Evolutionary conservation across 2,797 vertebrate genomes (phyloP).

Genomic region (Enteromius trimaculatus): DNA sequence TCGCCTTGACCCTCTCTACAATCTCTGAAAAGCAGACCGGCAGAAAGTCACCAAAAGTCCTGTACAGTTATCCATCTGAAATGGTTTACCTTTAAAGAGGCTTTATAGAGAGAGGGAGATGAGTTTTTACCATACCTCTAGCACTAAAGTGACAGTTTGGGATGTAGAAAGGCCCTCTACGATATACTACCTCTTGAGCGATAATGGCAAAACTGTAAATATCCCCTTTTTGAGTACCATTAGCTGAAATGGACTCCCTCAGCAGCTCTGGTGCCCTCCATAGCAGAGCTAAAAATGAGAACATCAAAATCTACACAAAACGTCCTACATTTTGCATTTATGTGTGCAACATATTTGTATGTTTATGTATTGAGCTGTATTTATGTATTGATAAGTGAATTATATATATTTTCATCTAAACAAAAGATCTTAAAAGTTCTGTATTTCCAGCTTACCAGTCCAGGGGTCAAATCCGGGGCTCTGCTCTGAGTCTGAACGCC

Average conservation of each 20-base stretch:
- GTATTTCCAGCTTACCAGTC: slow-evolving; percentile 50
- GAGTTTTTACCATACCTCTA: slow-evolving; percentile 49
- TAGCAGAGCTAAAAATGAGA: slow-evolving; percentile 52
- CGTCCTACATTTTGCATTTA: background rate
- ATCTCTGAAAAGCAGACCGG: slow-evolving; percentile 53
- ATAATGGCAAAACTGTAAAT: slow-evolving; percentile 68
- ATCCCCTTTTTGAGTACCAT: slow-evolving; percentile 65
- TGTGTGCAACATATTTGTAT: background rate
- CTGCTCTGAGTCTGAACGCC: slow-evolving; percentile 30
- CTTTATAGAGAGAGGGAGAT: background rate
- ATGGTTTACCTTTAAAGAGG: background rate
- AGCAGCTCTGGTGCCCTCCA: slow-evolving; percentile 66
- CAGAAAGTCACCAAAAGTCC: background rate
- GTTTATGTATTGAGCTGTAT: background rate
- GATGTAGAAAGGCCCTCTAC: slow-evolving; percentile 62
- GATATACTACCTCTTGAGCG: slow-evolving; percentile 63
- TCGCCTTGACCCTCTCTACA: slow-evolving; percentile 56
- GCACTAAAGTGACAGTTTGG: slow-evolving; percentile 50
- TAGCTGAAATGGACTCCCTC: slow-evolving; percentile 49
- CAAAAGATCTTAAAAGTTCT: background rate
- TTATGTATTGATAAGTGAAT: no score
- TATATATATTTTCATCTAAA: background rate
- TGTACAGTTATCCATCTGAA: slow-evolving; percentile 1
- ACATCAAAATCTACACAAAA: background rate
- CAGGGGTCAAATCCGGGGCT: slow-evolving; percentile 31